These are phyloP conservation scores for Rhinogobio ventralis DNA, from an alignment of 2,797 vertebrate genomes.

Conservation along the genomic window DNA sequence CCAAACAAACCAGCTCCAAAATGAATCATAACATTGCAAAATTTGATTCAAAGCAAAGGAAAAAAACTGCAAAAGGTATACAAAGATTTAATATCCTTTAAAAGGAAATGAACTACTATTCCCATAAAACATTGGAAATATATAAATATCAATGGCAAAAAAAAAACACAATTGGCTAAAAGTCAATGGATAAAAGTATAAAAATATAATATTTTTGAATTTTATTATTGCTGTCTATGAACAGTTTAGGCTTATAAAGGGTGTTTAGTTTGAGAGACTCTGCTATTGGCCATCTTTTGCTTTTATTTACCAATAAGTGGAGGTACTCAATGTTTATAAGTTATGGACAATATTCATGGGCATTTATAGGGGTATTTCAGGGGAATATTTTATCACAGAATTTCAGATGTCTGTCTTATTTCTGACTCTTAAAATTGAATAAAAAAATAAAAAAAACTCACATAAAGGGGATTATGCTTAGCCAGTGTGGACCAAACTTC, in stretches of 20 bases:
- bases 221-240: too few species aligned
- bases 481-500: neutral
- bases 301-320: neutral
- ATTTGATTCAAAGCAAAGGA: neutral
- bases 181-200: too few species aligned
- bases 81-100: neutral
- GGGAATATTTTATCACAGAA: conserved; percentile 13
- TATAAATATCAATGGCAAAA: too few species aligned
- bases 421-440: neutral
- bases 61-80: neutral
- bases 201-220: too few species aligned
- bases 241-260: neutral
- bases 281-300: neutral
- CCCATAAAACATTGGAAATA: neutral
- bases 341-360: neutral
- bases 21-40: neutral
- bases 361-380: conserved; percentile 11
- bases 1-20: neutral
- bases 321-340: neutral
- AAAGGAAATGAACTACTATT: neutral
- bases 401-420: conserved; percentile 29
- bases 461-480: conserved; percentile 30
- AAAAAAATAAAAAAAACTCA: neutral
- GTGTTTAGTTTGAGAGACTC: neutral
- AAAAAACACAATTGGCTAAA: too few species aligned